Evolutionary conservation across 2,888 invertebrate species (phyloP), one percentile per base, ranked within the genome.

Genomic region (Ectropis crepuscularia): DNA sequence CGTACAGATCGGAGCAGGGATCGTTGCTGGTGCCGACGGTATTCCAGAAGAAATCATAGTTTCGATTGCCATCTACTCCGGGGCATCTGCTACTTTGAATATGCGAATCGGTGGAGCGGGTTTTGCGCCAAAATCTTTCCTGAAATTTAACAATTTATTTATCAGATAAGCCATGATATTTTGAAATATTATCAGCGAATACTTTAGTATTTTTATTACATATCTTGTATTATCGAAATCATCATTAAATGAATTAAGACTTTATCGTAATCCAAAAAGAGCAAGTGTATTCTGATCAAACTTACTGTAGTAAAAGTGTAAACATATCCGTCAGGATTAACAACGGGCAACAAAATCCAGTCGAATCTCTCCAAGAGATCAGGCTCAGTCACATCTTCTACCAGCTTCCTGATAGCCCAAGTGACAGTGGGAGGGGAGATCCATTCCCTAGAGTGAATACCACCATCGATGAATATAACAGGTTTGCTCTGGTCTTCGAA

Each of bases 1-100:
- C 93, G 80, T 88, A 96, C 0, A 83, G 94, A 0, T 95, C 94
- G 0, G 83, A 70, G 77, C 96, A 96, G 7, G 94, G 94, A 49
- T 77, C 81, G 16, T 53, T 73, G 74, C 94, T 94, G 6, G 93
- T 91, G 0, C 95, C 96, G 65, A 85, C 90, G 79, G 92, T 93
- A 88, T 94, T 95, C 96, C 96, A 97, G 65, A 93, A 88, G 75
- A 94, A 94, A 60, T 94, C 96, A 74, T 94, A 97, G 86, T 97
- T 97, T 0, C 97, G 90, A 81, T 97, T 97, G 0, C 94, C 94
- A 76, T 97, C 97, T 0, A 95, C 95, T 10, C 97, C 97, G 4
- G 86, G 85, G 72, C 96, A 97, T 0, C 79, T 0, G 11, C 12
- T 11, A 4, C 85, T 70, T 7, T 78, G 76, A 0, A 42, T 0